Evolutionary conservation across 2,888 invertebrate species (phyloP).

Genomic region (Oscheius sp.): DNA sequence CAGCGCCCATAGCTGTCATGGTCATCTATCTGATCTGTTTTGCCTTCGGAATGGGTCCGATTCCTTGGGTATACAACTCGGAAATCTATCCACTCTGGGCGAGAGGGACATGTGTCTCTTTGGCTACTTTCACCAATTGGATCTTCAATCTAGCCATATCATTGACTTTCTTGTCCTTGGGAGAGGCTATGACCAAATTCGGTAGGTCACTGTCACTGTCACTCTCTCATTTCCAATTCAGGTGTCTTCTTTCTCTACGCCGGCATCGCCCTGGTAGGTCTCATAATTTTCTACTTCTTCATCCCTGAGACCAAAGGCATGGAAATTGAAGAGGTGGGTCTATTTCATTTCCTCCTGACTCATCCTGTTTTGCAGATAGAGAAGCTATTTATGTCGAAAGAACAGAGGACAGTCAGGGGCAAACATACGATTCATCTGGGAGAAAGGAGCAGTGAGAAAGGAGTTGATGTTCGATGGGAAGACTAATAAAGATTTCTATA

Average conservation of each 20-base stretch:
- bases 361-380: conserved; percentile 15
- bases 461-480: neutral
- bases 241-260: conserved; percentile 78
- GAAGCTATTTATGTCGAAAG: conserved; percentile 31
- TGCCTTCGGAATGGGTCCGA: conserved; percentile 74
- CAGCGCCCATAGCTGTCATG: conserved; percentile 71
- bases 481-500: neutral
- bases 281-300: conserved; percentile 75
- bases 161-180: conserved; percentile 76
- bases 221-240: conserved; percentile 41
- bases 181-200: conserved; percentile 65
- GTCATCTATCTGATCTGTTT: conserved; percentile 64
- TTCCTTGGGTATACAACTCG: conserved; percentile 78
- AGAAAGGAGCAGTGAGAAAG: neutral
- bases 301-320: conserved; percentile 78
- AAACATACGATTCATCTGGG: neutral
- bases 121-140: conserved; percentile 76
- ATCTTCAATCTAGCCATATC: conserved; percentile 77
- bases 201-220: conserved; percentile 40
- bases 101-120: conserved; percentile 75
- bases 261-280: conserved; percentile 75
- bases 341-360: neutral
- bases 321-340: conserved; percentile 75
- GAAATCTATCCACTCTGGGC: conserved; percentile 78
- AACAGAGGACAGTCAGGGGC: neutral